Conservation (phyloP, 2,888 invertebrate species). For the Elysia crispata region DNA sequence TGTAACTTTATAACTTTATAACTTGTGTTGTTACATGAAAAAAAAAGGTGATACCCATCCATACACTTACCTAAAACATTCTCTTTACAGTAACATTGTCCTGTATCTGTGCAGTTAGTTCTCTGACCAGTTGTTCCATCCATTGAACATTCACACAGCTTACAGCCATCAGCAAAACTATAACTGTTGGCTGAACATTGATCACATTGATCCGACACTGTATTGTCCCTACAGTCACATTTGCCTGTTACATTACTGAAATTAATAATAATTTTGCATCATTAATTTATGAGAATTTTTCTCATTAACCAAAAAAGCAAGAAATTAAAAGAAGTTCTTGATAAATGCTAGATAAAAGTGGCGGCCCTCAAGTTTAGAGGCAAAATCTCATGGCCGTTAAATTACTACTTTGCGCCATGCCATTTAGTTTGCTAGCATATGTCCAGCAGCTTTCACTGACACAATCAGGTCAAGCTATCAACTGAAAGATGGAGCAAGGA, state of each 20-base stretch:
- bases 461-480: too few relatives aligned
- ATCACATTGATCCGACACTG: slow-evolving; percentile 16
- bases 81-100: slow-evolving; percentile 54
- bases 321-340: too few relatives aligned
- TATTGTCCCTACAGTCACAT: slow-evolving; percentile 46
- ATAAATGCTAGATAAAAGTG: too few relatives aligned
- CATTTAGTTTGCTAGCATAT: too few relatives aligned
- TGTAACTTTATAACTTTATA: background rate
- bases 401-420: too few relatives aligned
- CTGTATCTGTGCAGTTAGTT: slow-evolving; percentile 42
- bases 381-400: too few relatives aligned
- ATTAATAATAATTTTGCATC: background rate
- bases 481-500: too few relatives aligned
- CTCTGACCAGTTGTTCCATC: slow-evolving; percentile 33
- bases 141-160: slow-evolving; percentile 40
- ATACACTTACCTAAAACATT: slow-evolving; percentile 51
- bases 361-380: too few relatives aligned
- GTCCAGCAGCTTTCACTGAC: too few relatives aligned
- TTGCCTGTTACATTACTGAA: slow-evolving; percentile 39
- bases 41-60: too few relatives aligned
- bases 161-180: slow-evolving; percentile 37
- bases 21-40: background rate
- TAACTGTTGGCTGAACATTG: slow-evolving; percentile 32
- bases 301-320: too few relatives aligned
- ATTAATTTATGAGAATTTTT: too few relatives aligned